Percentiles rank a stretch among this genome's conserved stretches.
Conservation (phyloP, 2,113 vertebrate species). For the Scatophagus argus region DNA sequence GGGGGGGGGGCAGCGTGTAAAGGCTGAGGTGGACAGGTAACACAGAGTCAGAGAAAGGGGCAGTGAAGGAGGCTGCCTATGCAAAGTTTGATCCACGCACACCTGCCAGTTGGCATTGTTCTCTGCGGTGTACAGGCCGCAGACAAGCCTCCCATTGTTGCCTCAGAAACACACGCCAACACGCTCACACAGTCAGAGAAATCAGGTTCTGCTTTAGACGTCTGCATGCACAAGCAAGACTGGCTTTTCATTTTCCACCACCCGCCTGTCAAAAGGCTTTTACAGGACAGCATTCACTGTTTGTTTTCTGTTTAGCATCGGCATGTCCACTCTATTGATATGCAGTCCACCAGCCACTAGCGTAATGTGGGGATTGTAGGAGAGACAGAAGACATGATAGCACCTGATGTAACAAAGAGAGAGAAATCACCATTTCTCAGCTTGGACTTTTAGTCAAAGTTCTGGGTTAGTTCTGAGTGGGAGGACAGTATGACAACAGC, state of each 20-base stretch:
- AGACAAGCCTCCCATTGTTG: constrained; percentile 84
- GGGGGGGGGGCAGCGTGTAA: constrained; percentile 7
- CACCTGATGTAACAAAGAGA: constrained; percentile 16
- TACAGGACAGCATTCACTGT: constrained; percentile 27
- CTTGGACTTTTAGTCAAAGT: neutral
- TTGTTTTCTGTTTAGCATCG: constrained; percentile 55
- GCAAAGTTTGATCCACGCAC: constrained; percentile 83
- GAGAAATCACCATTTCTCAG: neutral
- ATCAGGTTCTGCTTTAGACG: constrained; percentile 49
- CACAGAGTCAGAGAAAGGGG: constrained; percentile 38
- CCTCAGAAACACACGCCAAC: constrained; percentile 33
- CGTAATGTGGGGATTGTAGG: neutral
- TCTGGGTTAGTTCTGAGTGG: neutral
- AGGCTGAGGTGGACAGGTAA: constrained; percentile 49
- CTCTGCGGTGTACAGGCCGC: constrained; percentile 55
- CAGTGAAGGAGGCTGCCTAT: constrained; percentile 77
- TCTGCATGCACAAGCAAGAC: constrained; percentile 73
- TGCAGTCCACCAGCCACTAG: neutral
- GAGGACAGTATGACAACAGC: neutral
- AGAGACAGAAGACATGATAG: constrained; percentile 28
- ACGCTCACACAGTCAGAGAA: constrained; percentile 37
- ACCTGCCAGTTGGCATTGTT: constrained; percentile 82
- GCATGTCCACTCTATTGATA: constrained; percentile 58
- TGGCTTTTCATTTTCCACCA: constrained; percentile 65
- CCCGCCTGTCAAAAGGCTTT: constrained; percentile 62